Percentiles rank a stretch among this genome's conserved stretches.
These are phyloP conservation scores for Apodemus sylvaticus DNA, from an alignment of 2,113 vertebrate genomes.

Conservation along the genomic window DNA sequence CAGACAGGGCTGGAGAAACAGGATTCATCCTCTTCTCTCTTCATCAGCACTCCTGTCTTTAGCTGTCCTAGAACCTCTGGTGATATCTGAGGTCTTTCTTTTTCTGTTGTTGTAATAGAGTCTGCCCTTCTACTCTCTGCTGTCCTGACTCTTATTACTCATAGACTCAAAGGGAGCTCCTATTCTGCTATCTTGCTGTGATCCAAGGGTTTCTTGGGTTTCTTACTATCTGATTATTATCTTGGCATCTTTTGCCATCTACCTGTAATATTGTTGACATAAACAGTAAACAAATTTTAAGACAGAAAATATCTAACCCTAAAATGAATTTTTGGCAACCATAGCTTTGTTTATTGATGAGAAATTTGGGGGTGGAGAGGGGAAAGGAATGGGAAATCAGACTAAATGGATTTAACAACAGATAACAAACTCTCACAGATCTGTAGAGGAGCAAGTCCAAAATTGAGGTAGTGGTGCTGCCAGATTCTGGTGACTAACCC, in stretches of 20 bases:
- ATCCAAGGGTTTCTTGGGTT: too few species aligned
- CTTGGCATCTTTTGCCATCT: background rate
- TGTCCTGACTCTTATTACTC: background rate
- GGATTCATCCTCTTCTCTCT: background rate
- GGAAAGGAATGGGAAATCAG: background rate
- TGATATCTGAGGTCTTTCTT: background rate
- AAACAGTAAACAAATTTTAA: slow-evolving; percentile 16
- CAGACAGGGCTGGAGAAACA: background rate
- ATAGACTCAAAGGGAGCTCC: background rate
- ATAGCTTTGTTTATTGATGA: background rate
- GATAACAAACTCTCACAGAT: background rate
- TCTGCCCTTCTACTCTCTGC: background rate
- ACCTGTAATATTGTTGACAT: background rate
- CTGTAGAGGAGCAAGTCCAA: background rate
- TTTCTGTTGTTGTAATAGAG: background rate
- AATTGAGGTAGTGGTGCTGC: background rate
- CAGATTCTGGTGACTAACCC: background rate
- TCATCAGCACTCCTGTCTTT: background rate
- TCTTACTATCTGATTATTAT: background rate
- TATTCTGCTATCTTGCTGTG: background rate
- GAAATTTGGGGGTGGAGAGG: background rate
- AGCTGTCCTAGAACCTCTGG: background rate
- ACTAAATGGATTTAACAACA: background rate
- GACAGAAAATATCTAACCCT: background rate
- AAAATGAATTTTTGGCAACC: background rate